Evolutionary conservation across 2,888 invertebrate genomes (phyloP).

Genomic region (Dendrolimus pini): DNA sequence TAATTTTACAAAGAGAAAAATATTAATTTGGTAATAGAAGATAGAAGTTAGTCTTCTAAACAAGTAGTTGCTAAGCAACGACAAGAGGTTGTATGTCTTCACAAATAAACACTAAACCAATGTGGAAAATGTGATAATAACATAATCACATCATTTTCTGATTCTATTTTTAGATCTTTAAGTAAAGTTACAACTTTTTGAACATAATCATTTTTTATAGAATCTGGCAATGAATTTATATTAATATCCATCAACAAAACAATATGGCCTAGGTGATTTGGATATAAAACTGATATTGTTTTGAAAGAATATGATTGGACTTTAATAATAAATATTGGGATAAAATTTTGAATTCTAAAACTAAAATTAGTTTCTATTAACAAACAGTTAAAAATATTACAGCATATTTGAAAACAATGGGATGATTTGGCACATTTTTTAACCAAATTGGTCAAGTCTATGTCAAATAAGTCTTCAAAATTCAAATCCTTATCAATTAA

Average conservation of each 20-base stretch:
- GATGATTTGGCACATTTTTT: constrained; percentile 38
- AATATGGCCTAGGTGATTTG: constrained; percentile 30
- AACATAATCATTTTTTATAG: constrained; percentile 26
- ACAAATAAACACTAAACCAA: constrained; percentile 54
- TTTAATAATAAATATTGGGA: constrained; percentile 32
- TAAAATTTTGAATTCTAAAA: constrained; percentile 30
- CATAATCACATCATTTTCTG: constrained; percentile 46
- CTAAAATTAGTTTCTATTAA: constrained; percentile 46
- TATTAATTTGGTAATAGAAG: too few relatives aligned
- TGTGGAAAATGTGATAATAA: constrained; percentile 55
- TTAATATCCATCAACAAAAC: constrained; percentile 47
- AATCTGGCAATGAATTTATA: constrained; percentile 23
- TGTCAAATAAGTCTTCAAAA: constrained; percentile 23
- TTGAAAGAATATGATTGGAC: constrained; percentile 29
- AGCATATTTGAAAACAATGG: constrained; percentile 53
- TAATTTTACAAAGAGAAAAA: too few relatives aligned
- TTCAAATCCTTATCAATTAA: constrained; percentile 22
- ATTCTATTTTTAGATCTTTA: constrained; percentile 25
- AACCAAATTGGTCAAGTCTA: constrained; percentile 27
- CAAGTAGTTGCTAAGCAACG: too few relatives aligned
- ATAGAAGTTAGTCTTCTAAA: too few relatives aligned
- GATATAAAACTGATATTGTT: constrained; percentile 36
- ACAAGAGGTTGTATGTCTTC: too few relatives aligned
- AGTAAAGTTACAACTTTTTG: constrained; percentile 29
- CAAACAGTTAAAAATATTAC: constrained; percentile 42